phyloP scores from a whole-genome alignment of 2,113 vertebrate species.

The Cryptotis parvus region DNA sequence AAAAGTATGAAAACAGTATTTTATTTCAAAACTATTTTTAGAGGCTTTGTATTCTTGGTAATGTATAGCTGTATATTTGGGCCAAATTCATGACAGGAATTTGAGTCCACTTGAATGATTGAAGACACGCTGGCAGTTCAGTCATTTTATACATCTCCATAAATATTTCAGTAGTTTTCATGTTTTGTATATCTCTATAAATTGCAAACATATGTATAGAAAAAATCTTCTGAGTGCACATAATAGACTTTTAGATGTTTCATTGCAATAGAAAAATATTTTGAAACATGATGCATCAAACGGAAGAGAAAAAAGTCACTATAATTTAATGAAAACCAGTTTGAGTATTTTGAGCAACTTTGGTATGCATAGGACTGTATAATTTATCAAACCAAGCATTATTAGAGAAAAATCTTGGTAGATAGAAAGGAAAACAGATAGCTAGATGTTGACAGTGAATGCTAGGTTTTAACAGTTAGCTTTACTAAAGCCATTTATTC shows the following conservation, averaged over 20 bases:
- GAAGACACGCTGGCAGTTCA: background rate
- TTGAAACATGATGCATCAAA: constrained; percentile 46
- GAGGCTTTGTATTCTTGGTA: background rate
- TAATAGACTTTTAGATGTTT: constrained; percentile 7
- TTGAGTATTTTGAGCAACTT: constrained; percentile 51
- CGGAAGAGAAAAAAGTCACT: constrained; percentile 1
- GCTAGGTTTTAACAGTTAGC: constrained; percentile 53
- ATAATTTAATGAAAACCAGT: constrained; percentile 45
- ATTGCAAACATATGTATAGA: background rate
- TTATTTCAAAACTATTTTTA: background rate
- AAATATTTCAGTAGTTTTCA: background rate
- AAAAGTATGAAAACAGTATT: background rate
- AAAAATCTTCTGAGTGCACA: background rate
- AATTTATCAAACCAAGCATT: constrained; percentile 59
- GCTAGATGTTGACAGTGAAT: constrained; percentile 46
- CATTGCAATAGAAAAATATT: constrained; percentile 33
- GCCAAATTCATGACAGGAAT: background rate
- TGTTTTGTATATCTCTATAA: background rate
- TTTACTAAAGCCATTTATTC: constrained; percentile 60
- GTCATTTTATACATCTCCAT: too few species aligned
- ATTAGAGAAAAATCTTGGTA: constrained; percentile 30
- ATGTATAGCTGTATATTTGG: background rate
- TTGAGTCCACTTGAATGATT: background rate
- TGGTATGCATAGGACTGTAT: background rate
- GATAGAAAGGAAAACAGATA: background rate